Percentiles rank a stretch among this genome's conserved stretches.
Conservation (phyloP, 2,113 vertebrate species). For the Dascyllus trimaculatus region DNA sequence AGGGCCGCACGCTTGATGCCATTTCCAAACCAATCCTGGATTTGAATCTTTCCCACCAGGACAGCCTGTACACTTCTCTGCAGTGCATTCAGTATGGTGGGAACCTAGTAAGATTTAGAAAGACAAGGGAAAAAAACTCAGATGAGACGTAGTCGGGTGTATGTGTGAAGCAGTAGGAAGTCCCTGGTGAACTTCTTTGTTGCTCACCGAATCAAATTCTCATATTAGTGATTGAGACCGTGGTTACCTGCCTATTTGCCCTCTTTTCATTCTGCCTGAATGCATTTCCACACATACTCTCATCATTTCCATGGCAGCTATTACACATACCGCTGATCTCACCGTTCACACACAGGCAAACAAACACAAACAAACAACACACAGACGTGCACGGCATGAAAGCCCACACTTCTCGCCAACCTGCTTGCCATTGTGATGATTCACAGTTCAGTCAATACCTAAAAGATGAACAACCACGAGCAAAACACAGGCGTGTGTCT, state of each 20-base stretch:
- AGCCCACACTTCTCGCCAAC: slow-evolving; percentile 18
- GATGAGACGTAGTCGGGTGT: background rate
- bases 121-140: background rate
- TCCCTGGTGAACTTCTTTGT: background rate
- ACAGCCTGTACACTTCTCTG: slow-evolving; percentile 98
- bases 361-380: background rate
- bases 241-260: background rate
- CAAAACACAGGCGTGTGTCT: background rate
- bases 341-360: slow-evolving; percentile 26
- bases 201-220: slow-evolving; percentile 1
- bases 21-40: slow-evolving; percentile 99
- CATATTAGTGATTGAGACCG: background rate
- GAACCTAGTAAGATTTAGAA: slow-evolving; percentile 87
- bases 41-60: slow-evolving; percentile 98
- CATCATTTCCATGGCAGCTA: slow-evolving; percentile 28
- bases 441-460: slow-evolving; percentile 42
- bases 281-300: slow-evolving; percentile 22
- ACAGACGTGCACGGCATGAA: background rate
- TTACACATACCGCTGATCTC: slow-evolving; percentile 29
- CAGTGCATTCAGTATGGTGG: slow-evolving; percentile 95
- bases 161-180: background rate
- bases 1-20: slow-evolving; percentile 98
- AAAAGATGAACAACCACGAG: background rate
- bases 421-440: slow-evolving; percentile 46
- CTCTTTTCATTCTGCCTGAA: slow-evolving; percentile 20